Base-by-base conservation (phyloP, 2,797 vertebrate species). In the Gallinago stenura region DNA sequence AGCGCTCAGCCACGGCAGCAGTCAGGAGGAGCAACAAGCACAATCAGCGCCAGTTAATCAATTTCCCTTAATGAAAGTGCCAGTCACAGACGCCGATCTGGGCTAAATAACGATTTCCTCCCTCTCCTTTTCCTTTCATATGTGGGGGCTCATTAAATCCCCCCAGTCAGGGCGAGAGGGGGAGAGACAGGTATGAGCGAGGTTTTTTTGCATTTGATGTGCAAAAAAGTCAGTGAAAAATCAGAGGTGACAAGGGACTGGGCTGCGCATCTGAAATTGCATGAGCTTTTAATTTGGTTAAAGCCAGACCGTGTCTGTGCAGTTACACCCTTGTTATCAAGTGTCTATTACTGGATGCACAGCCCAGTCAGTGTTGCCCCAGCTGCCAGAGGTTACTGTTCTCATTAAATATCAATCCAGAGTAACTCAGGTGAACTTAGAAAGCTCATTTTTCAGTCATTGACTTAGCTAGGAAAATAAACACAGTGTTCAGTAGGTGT, bases 1-100 rank as follows among this genome's bases (percentile, higher is more conserved):
- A 25, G 17, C 1, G 0, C 51, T 30, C 15, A 0, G 77, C 48
- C 33, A 21, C 1, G 1, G 48, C 26, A 37, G 69, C 73, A n/a
- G 37, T 31, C 2, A 0, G 41, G 18, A 65, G 37, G 21, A 88
- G 65, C 71, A 73, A 64, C 57, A 37, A 58, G 51, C 65, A 50
- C 43, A 10, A 43, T n/a, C 41, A 19, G 30, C 4, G 1, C 41
- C 20, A 15, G 33, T 17, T 70, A 89, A 89, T 65, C 72, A 14
- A 56, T 79, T 68, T 51, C 51, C 50, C 35, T 79, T 91, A 91
- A 89, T 83, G 46, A 83, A 64, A 83, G 22, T 65, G 66, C 62
- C 77, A 83, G 81, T 37, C 51, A 61, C 51, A 71, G 57, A 24
- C 57, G 21, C 4, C 2, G 64, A 76, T 75, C 75, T 66, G 71